Base-by-base conservation (phyloP, 2,797 vertebrate genomes). In the Erpetoichthys calabaricus region DNA sequence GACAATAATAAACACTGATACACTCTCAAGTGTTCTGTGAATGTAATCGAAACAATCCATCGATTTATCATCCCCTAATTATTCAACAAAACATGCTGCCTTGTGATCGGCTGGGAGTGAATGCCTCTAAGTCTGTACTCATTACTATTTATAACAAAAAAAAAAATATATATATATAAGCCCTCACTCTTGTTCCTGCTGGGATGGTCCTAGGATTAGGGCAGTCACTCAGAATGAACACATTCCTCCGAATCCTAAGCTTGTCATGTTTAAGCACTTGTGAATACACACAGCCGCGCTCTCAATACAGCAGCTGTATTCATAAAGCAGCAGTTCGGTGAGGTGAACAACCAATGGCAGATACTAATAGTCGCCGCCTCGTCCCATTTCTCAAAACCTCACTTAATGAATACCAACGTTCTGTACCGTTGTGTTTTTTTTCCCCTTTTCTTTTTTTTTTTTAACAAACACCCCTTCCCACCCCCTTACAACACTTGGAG, bases 371-470 rank as follows among this genome's bases (percentile, higher is more conserved):
- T 72, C 71, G 67, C 67, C 64, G 74, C 67, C 66, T 53, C 55
- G 59, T 77, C 75, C 70, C 73, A 80, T 85, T 75, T 68, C 65
- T 85, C 87, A 79, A 77, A 71, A 70, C 74, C 65, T 57, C 75
- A 80, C 78, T 76, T 77, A 76, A 81, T 81, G 76, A 85, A 78
- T 81, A 80, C 74, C 70, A 75, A 73, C 59, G 61, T 76, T 74
- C 70, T 25, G 25, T 67, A 70, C 68, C 69, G 71, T 77, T 71
- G 78, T 70, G 77, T 77, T 83, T 68, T 73, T 73, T 72, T 64
- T 68, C 67, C 69, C 76, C 78, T 76, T 73, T 79, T 76, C 83
- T 76, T 80, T 75, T 25, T 25, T 25, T 25, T 25, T 25, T 25
- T 25, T 25, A 25, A 25, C 25, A 25, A 25, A 25, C 25, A 25